phyloP scores from a whole-genome alignment of 37 sponge, comb jelly and placozoan species.

The Tethya wilhelma region DNA sequence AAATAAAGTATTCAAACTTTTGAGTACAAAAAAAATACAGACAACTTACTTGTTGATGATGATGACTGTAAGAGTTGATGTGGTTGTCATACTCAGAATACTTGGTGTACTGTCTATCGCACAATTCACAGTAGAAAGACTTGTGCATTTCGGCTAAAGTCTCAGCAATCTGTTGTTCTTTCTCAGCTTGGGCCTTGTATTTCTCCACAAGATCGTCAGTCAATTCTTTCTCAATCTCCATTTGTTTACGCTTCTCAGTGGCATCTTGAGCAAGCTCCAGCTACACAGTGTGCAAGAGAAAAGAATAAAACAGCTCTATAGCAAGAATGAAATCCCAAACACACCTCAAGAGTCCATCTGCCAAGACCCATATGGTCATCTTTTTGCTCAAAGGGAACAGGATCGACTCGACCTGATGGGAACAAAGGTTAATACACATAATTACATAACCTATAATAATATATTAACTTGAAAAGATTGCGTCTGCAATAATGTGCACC shows the following conservation, averaged over 20 bases:
- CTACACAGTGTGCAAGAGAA: no score
- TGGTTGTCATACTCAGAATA: conserved; percentile 93
- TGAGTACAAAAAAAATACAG: background rate
- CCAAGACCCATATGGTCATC: conserved; percentile 88
- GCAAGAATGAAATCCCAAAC: no score
- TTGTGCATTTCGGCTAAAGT: conserved; percentile 64
- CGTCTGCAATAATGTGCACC: conserved; percentile 21
- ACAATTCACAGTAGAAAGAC: conserved; percentile 87
- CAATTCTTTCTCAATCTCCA: conserved; percentile 85
- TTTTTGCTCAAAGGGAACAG: conserved; percentile 73
- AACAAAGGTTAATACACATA: background rate
- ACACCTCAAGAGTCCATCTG: conserved; percentile 77
- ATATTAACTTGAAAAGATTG: background rate
- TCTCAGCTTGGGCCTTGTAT: conserved; percentile 69
- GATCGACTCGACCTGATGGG: conserved; percentile 70
- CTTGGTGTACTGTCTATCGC: conserved; percentile 91
- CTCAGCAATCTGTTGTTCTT: conserved; percentile 52
- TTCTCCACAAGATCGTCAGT: conserved; percentile 73
- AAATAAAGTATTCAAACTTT: background rate
- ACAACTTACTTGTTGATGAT: conserved; percentile 81
- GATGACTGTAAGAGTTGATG: conserved; percentile 92
- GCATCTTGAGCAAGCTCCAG: conserved; percentile 80
- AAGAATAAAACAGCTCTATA: no score
- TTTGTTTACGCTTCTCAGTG: conserved; percentile 80
- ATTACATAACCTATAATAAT: background rate